Conservation (phyloP, 1,140 invertebrate species). For the Bombus fervidus region DNA sequence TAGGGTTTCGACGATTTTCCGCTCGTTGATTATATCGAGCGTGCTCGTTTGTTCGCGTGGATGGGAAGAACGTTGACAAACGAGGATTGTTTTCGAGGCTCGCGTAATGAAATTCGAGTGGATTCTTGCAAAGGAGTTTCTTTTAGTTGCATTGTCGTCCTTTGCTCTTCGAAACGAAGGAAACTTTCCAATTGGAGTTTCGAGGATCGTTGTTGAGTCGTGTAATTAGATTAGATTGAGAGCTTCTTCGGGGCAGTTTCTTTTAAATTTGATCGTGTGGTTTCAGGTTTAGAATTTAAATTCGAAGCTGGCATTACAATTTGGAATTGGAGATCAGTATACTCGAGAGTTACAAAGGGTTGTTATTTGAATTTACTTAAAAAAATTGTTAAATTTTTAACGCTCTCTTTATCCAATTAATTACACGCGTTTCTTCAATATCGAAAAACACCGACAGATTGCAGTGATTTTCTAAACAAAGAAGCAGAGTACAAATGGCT, state of each 20-base stretch:
- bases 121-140: not conserved
- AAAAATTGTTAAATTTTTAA: too few relatives aligned
- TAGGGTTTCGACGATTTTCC: not conserved
- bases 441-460: too few relatives aligned
- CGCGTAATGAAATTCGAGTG: not conserved
- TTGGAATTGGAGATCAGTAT: not conserved
- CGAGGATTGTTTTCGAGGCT: not conserved
- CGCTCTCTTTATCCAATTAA: too few relatives aligned
- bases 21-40: not conserved
- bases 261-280: not conserved
- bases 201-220: not conserved
- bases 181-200: not conserved
- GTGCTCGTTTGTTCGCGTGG: not conserved
- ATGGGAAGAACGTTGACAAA: not conserved
- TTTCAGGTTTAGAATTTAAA: not conserved
- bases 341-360: too few relatives aligned
- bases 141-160: not conserved
- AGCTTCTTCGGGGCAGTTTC: not conserved
- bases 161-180: not conserved
- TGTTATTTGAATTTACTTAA: too few relatives aligned
- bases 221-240: not conserved
- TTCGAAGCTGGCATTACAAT: not conserved
- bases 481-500: too few relatives aligned
- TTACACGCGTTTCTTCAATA: too few relatives aligned
- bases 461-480: too few relatives aligned